Conservation (phyloP, 2,797 vertebrate species). For the Tachyglossus aculeatus region DNA sequence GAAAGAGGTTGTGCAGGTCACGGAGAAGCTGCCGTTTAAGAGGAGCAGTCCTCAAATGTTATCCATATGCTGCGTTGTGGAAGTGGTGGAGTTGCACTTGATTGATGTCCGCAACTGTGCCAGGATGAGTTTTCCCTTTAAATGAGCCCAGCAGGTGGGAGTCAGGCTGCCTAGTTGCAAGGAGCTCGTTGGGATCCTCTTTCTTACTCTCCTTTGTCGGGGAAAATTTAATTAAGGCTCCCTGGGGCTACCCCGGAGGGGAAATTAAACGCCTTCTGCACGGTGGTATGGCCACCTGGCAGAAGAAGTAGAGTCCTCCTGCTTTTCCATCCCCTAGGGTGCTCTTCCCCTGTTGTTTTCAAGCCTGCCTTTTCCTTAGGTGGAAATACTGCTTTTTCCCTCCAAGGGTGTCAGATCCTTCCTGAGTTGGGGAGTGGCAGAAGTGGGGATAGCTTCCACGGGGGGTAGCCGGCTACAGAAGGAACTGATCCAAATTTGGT, state of each 20-base stretch:
- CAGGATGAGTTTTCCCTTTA: background rate
- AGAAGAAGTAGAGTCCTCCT: too few species aligned
- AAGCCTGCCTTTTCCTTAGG: too few species aligned
- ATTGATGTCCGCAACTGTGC: background rate
- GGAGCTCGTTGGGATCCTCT: too few species aligned
- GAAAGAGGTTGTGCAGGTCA: background rate
- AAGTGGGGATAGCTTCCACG: background rate
- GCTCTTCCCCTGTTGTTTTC: too few species aligned
- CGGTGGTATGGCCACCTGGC: too few species aligned
- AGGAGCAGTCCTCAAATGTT: background rate
- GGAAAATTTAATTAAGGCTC: too few species aligned
- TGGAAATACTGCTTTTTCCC: too few species aligned
- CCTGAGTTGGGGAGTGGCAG: rapidly evolving
- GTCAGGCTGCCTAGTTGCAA: background rate
- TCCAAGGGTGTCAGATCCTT: background rate
- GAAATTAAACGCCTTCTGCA: too few species aligned
- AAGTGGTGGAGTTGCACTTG: background rate
- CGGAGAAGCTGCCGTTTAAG: background rate
- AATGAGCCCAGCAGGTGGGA: background rate
- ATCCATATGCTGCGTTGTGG: background rate
- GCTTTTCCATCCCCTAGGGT: too few species aligned
- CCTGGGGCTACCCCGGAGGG: too few species aligned
- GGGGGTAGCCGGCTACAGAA: background rate
- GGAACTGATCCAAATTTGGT: background rate
- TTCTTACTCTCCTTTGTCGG: background rate